Evolutionary conservation across 2,113 vertebrate genomes (phyloP), one percentile per base, ranked within the genome.

Genomic region (Protobothrops mucrosquamatus): DNA sequence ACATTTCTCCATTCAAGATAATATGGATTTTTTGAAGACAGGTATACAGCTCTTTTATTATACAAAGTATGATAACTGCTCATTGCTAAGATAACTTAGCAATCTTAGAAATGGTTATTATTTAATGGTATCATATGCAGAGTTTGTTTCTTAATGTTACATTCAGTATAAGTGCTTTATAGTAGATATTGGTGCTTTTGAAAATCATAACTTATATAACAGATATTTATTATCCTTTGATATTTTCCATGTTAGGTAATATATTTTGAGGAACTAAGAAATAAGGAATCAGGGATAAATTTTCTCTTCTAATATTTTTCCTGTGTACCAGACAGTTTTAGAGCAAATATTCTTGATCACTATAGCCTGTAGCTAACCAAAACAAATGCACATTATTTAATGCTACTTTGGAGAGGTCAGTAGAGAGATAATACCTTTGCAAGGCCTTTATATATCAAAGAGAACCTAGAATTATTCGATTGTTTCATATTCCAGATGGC

Each of bases 101-200:
- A 55, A n/a, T 23, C 94, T 95, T 91, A 92, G 91, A 94, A 95
- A 90, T 51, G 88, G 61, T 93, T 2, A 2, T 69, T 95, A 26
- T 91, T 94, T 93, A 88, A 95, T 94, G 86, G 94, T 94, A 64
- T 74, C 20, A 81, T 48, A 48, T 92, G 43, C 89, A 93, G 91
- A 56, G 88, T 89, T 56, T 55, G 26, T 94, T 94, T 94, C 92
- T 11, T 93, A 95, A 87, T 94, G 24, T 57, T 91, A 95, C 64
- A 54, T 0, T 89, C 11, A 88, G 48, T 34, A 54, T 24, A 91
- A 52, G 22, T 90, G 88, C 56, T 91, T 51, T 93, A 55, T 52
- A 14, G 26, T 94, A 54, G 81, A 48, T 89, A 57, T 8, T 51
- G 87, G 14, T 56, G 11, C 94, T 46, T 92, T 81, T 93, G 94